These are phyloP conservation scores for Tauraco hartlaubi DNA, from an alignment of 2,797 vertebrate genomes.

Conservation along the genomic window DNA sequence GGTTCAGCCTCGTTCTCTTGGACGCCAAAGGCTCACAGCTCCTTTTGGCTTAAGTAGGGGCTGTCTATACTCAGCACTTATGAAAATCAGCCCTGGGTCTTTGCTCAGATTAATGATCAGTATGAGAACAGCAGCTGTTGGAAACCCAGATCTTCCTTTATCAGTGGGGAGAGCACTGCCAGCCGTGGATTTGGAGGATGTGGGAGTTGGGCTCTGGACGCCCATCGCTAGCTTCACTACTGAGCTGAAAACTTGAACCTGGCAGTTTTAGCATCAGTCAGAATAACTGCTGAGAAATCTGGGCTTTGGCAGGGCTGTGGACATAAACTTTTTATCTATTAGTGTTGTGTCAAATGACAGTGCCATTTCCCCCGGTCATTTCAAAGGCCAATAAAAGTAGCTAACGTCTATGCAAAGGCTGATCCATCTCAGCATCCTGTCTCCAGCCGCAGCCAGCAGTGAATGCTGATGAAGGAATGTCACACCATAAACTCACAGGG, in stretches of 20 bases:
- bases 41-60: slow-evolving; percentile 29
- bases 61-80: slow-evolving; percentile 64
- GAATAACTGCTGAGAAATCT: not conserved
- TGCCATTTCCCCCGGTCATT: not conserved
- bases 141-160: slow-evolving; percentile 29
- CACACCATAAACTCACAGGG: not conserved
- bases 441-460: not conserved
- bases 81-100: slow-evolving; percentile 49
- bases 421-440: not conserved
- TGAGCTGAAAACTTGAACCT: not conserved
- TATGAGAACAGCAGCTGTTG: not conserved
- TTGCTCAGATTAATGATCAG: not conserved
- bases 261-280: not conserved
- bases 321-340: rapidly evolving
- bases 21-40: not conserved
- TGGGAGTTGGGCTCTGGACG: rapidly evolving
- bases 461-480: not conserved
- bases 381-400: not conserved
- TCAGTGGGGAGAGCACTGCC: not conserved
- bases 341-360: not conserved
- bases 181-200: not conserved
- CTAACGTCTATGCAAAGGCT: not conserved
- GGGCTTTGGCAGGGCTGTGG: not conserved
- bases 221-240: not conserved
- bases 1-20: not conserved